A percentile compares a stretch with the other conserved stretches of the same genome.
These are phyloP conservation scores for Scaptomyza reducta DNA, from an alignment of 2,888 invertebrate species.

Conservation along the genomic window DNA sequence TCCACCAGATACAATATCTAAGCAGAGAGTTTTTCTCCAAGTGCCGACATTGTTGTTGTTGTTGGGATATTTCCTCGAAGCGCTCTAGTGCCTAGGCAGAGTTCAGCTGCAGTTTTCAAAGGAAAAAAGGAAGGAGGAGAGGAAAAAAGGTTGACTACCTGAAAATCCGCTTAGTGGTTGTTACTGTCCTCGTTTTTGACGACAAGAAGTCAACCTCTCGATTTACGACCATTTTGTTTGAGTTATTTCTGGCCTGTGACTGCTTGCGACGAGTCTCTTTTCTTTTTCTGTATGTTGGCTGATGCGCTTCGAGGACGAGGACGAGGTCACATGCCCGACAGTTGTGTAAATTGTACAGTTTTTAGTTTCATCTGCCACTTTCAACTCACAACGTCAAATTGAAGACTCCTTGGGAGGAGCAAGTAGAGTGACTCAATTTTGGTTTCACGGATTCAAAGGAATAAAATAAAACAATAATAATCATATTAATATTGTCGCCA, in stretches of 20 bases:
- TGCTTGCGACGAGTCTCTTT: background rate
- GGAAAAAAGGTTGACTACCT: slow-evolving; percentile 55
- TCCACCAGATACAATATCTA: slow-evolving; percentile 28
- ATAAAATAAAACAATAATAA: slow-evolving; percentile 19
- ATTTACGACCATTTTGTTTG: slow-evolving; percentile 83
- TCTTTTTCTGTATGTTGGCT: slow-evolving; percentile 38
- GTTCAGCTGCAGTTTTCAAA: slow-evolving; percentile 64
- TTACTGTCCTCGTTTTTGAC: slow-evolving; percentile 71
- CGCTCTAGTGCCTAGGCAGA: slow-evolving; percentile 25
- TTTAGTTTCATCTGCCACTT: slow-evolving; percentile 66
- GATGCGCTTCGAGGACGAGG: slow-evolving; percentile 45
- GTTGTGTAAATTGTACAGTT: slow-evolving; percentile 71
- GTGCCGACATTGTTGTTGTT: slow-evolving; percentile 37
- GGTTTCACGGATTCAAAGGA: slow-evolving; percentile 7
- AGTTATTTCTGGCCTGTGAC: slow-evolving; percentile 69
- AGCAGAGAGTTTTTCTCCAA: slow-evolving; percentile 40
- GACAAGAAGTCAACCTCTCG: slow-evolving; percentile 82
- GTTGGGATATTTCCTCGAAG: slow-evolving; percentile 54
- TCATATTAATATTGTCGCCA: slow-evolving; percentile 15
- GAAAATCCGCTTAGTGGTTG: slow-evolving; percentile 72
- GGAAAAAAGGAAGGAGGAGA: slow-evolving; percentile 33
- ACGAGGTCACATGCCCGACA: slow-evolving; percentile 58
- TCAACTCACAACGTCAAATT: background rate
- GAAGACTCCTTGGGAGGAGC: slow-evolving; percentile 6
- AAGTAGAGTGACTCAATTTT: slow-evolving; percentile 41